phyloP scores from a whole-genome alignment of 2,113 vertebrate genomes.

The Proteles cristata region DNA sequence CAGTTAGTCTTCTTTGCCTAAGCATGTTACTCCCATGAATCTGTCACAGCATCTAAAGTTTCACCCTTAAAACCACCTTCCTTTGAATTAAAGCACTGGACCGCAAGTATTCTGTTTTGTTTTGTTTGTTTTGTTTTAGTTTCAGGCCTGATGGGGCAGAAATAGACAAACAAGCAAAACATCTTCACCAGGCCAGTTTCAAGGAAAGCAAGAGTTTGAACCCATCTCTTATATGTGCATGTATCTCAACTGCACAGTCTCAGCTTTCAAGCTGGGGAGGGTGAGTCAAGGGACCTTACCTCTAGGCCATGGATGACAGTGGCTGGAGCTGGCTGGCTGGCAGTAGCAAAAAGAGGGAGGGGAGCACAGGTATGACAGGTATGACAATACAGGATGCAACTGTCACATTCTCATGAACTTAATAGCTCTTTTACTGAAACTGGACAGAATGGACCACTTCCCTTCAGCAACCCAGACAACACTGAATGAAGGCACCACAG shows the following conservation, averaged over 20 bases:
- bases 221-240: not conserved
- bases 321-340: not conserved
- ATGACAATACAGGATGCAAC: not conserved
- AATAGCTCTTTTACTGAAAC: not conserved
- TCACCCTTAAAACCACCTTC: not conserved
- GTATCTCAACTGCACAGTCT: not conserved
- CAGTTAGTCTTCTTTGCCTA: not conserved
- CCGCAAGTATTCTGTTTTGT: not conserved
- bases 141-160: not conserved
- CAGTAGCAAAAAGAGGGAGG: not conserved
- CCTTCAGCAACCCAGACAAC: not conserved
- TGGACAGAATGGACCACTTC: not conserved
- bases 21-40: not conserved
- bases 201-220: not conserved
- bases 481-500: rapidly evolving
- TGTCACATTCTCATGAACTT: not conserved
- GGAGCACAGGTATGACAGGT: not conserved
- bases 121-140: not conserved
- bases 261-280: not conserved
- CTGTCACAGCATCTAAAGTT: not conserved
- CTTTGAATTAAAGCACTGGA: not conserved
- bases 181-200: not conserved
- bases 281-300: not conserved
- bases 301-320: not conserved
- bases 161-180: not conserved